Conservation (phyloP, 2,797 vertebrate genomes). For the Lutjanus argentimaculatus region DNA sequence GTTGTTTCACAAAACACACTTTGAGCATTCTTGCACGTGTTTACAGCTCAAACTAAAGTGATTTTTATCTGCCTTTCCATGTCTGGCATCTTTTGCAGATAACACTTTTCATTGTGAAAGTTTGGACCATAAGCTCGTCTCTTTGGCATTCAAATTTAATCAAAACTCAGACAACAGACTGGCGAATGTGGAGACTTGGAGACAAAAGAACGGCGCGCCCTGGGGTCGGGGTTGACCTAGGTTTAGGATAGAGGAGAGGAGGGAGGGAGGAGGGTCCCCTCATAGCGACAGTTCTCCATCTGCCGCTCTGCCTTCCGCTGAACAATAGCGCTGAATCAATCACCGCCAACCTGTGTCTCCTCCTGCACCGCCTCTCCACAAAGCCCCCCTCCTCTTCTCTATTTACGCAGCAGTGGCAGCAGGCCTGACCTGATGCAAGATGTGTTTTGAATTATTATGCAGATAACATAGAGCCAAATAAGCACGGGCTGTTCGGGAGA, state of each 20-base stretch:
- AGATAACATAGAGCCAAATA: slow-evolving; percentile 15
- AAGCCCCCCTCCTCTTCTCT: slow-evolving; percentile 26
- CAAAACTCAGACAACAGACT: slow-evolving; percentile 75
- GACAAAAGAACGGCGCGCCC: slow-evolving; percentile 79
- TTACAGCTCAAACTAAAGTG: slow-evolving; percentile 41
- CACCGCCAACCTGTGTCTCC: slow-evolving; percentile 77
- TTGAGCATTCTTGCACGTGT: slow-evolving; percentile 37
- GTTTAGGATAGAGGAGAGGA: slow-evolving; percentile 48
- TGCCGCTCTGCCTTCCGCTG: slow-evolving; percentile 73
- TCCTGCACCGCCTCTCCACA: slow-evolving; percentile 41
- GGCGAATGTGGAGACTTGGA: slow-evolving; percentile 68
- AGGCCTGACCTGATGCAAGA: slow-evolving; percentile 34
- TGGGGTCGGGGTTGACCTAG: slow-evolving; percentile 67
- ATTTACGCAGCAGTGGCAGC: slow-evolving; percentile 62
- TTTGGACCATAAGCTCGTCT: slow-evolving; percentile 40
- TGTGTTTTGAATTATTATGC: slow-evolving; percentile 38
- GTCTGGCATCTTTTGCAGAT: slow-evolving; percentile 25
- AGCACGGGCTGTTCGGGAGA: not conserved
- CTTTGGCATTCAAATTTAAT: slow-evolving; percentile 72
- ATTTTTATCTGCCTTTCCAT: slow-evolving; percentile 20
- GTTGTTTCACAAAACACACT: slow-evolving; percentile 46
- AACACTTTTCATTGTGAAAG: slow-evolving; percentile 28
- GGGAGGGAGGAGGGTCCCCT: slow-evolving; percentile 16
- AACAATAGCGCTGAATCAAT: slow-evolving; percentile 83
- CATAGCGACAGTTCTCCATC: slow-evolving; percentile 86